phyloP scores from a whole-genome alignment of 2,113 vertebrate genomes.

The Mystacornis crossleyi region DNA sequence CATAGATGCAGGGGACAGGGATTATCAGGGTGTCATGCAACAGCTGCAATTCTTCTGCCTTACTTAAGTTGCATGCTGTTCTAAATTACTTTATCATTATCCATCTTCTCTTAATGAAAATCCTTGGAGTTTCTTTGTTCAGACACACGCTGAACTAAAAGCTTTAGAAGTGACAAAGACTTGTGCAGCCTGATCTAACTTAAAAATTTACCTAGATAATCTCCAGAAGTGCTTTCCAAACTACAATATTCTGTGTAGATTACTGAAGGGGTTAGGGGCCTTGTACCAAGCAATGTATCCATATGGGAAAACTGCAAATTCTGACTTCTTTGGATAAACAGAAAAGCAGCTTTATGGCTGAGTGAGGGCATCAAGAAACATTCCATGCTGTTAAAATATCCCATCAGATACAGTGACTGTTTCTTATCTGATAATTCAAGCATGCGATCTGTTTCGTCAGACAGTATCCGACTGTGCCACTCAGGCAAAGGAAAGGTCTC shows the following conservation, averaged over 20 bases:
- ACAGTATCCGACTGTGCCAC: neutral
- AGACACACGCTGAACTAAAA: neutral
- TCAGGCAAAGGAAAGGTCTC: neutral
- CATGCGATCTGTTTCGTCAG: neutral
- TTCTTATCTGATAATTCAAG: neutral
- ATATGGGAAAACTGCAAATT: neutral
- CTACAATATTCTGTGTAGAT: neutral
- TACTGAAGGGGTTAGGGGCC: neutral
- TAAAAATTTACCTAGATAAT: neutral
- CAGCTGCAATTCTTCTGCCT: neutral
- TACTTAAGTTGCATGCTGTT: neutral
- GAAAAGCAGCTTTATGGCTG: neutral
- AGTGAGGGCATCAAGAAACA: neutral
- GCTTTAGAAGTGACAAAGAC: neutral
- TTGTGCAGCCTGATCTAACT: neutral
- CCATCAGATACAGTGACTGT: neutral
- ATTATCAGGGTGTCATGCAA: neutral
- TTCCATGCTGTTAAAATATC: neutral
- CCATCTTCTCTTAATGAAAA: neutral
- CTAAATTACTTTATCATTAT: neutral
- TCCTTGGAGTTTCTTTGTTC: neutral
- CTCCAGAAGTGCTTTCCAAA: neutral
- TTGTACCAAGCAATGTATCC: neutral
- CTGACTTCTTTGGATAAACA: neutral
- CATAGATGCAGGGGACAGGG: neutral